Evolutionary conservation across 2,888 invertebrate genomes (phyloP), one percentile per base, ranked within the genome.

Genomic region (Myopa testacea): DNA sequence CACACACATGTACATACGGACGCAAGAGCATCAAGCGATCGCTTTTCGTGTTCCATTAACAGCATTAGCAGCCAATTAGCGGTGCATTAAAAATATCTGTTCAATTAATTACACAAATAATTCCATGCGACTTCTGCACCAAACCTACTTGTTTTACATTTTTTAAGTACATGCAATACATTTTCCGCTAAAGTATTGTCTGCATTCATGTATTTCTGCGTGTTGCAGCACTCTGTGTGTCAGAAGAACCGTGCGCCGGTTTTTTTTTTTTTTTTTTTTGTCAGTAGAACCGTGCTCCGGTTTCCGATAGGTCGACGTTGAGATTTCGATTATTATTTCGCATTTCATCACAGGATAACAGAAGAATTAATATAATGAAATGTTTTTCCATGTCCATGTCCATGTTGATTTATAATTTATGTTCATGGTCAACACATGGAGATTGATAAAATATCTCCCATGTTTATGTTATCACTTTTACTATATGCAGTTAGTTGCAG

Each of bases 31-130:
- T 8, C 4, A 10, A 7, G 38, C 19, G 4, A 62, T 10, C 58
- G n/a, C 60, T 45, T 19, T 37, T 68, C 71, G 70, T 78, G 68
- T 71, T 63, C 67, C 78, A 75, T 78, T 78, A 75, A 78, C 63
- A 78, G 70, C 75, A 78, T 78, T 78, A 75, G 78, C 78, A 70
- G 65, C 75, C 78, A 78, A 78, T 78, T 78, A 78, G 75, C 63
- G 75, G 74, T 75, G 75, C 78, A 78, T 78, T 78, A 78, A 78
- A 78, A 78, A 78, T 73, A 50, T 68, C 71, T 79, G 74, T 76
- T 60, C 75, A 78, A 78, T 78, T 76, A 79, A 79, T 77, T 79
- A 71, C 77, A 50, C 26, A 67, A 73, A 73, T 73, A 77, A 71
- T 65, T 77, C 38, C 69, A 68, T 63, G n/a, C 38, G 65, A 65